These are phyloP conservation scores for Lochmaea capreae DNA, from an alignment of 2,888 invertebrate species.

Conservation along the genomic window DNA sequence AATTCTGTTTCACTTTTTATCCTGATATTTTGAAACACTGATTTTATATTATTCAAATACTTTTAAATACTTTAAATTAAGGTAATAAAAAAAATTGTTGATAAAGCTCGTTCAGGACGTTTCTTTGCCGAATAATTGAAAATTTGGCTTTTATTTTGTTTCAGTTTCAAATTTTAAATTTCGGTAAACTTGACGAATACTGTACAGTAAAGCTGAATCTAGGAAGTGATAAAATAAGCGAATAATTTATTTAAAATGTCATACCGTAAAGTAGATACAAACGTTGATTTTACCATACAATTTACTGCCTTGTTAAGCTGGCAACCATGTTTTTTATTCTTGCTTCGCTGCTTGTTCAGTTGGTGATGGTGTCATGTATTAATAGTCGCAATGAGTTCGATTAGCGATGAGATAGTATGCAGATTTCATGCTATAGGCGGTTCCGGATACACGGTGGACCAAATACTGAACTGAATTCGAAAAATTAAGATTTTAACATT, in stretches of 20 bases:
- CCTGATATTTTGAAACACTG: no score
- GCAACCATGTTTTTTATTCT: slow-evolving; percentile 11
- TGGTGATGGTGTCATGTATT: slow-evolving; percentile 10
- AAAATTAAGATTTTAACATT: neutral
- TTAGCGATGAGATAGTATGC: slow-evolving; percentile 13
- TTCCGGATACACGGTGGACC: slow-evolving; percentile 15
- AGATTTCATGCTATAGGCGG: slow-evolving; percentile 11
- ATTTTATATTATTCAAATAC: no score
- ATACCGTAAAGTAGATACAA: neutral
- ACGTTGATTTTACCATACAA: slow-evolving; percentile 5
- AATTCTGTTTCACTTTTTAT: no score
- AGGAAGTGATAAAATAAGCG: neutral
- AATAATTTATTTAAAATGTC: slow-evolving; percentile 2
- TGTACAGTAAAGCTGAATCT: neutral
- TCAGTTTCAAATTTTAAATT: no score
- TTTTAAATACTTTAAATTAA: no score
- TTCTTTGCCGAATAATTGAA: no score
- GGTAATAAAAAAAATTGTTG: no score
- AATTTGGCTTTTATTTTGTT: no score
- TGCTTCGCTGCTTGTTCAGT: neutral
- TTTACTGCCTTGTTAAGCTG: slow-evolving; percentile 1
- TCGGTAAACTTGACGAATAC: neutral
- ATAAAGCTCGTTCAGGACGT: no score
- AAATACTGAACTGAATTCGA: neutral
- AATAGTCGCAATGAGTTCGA: slow-evolving; percentile 4